Percentiles rank a stretch among this genome's conserved stretches.
Evolutionary conservation across 2,888 invertebrate genomes (phyloP).

Genomic region (Agrotis clavis): DNA sequence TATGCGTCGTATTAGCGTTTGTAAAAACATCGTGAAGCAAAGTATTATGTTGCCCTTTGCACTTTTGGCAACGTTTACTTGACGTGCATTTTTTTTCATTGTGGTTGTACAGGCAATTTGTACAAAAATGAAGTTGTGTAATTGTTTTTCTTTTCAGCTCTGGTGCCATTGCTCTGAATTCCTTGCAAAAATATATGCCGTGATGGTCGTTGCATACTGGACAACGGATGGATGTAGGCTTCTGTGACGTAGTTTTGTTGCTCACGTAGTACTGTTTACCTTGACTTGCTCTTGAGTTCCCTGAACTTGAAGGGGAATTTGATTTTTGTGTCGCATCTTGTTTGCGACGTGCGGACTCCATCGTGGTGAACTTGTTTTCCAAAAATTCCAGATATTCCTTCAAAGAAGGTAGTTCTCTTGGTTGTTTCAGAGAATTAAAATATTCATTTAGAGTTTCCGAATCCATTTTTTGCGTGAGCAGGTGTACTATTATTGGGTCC

Average conservation of each 20-base stretch:
- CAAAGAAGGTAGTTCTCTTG: background rate
- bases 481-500: background rate
- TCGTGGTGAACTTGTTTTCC: constrained; percentile 1
- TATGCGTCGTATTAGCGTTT: background rate
- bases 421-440: background rate
- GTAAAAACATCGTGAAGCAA: background rate
- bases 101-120: background rate
- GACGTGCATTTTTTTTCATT: background rate
- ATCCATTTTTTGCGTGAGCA: constrained; percentile 1
- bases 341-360: constrained; percentile 1
- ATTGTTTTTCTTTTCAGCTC: constrained; percentile 1
- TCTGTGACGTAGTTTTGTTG: constrained; percentile 2
- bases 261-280: constrained; percentile 4
- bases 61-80: background rate
- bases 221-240: background rate
- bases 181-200: background rate
- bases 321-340: constrained; percentile 6
- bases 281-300: background rate
- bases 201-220: background rate
- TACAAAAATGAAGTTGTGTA: background rate
- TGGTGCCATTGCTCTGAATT: background rate
- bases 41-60: background rate
- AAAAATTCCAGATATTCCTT: background rate
- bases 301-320: background rate
- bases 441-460: background rate